A percentile compares a stretch with the other conserved stretches of the same genome.
These are phyloP conservation scores for Acheta domesticus DNA, from an alignment of 2,888 invertebrate species.

Conservation along the genomic window DNA sequence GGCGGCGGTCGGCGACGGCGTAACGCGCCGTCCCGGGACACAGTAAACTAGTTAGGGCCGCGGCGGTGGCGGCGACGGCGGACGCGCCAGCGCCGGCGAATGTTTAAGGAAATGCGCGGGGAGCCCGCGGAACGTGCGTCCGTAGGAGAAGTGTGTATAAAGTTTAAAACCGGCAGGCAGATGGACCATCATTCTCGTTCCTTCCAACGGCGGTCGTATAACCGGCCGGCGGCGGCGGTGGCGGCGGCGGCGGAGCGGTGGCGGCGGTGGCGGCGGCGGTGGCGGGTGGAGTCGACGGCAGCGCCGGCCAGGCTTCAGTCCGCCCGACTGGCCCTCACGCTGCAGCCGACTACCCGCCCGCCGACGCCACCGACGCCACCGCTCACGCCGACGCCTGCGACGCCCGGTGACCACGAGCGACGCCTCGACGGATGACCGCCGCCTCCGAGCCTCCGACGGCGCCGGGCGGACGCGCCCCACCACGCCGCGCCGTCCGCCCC, in stretches of 20 bases:
- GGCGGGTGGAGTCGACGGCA: slow-evolving; percentile 10
- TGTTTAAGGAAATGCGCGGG: slow-evolving; percentile 9
- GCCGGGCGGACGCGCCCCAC: not conserved
- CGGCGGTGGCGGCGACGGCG: not conserved
- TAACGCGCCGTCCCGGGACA: not conserved
- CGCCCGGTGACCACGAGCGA: not conserved
- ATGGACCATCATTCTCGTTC: slow-evolving; percentile 18
- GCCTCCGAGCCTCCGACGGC: not conserved
- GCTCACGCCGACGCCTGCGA: not conserved
- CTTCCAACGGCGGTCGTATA: slow-evolving; percentile 18
- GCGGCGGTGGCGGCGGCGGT: slow-evolving; percentile 7
- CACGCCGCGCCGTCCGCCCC: not conserved
- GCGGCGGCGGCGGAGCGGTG: slow-evolving; percentile 3
- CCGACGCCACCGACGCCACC: not conserved
- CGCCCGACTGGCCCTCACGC: slow-evolving; percentile 1
- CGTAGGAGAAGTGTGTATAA: slow-evolving; percentile 18
- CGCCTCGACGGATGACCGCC: not conserved
- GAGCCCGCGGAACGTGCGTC: slow-evolving; percentile 18
- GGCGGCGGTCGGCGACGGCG: not conserved
- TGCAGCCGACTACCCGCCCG: not conserved
- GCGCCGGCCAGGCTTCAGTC: slow-evolving; percentile 9
- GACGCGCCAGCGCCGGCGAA: not conserved
- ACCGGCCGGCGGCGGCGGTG: slow-evolving; percentile 9
- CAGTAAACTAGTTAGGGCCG: slow-evolving; percentile 18
- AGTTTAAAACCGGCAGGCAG: slow-evolving; percentile 18